Evolutionary conservation across 2,113 vertebrate genomes (phyloP).

Genomic region (Antechinus stuartii): DNA sequence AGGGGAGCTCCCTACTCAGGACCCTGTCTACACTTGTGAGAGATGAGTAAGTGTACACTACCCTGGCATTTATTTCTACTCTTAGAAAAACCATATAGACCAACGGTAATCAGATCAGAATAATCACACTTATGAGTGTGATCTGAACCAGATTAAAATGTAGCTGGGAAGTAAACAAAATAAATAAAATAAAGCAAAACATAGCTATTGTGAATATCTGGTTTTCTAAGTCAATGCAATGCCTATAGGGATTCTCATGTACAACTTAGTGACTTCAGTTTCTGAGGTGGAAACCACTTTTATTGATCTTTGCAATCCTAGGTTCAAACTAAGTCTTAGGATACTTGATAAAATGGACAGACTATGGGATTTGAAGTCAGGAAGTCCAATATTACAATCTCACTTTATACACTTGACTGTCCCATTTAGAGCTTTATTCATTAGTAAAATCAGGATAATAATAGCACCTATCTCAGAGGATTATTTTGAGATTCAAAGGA

Average conservation of each 20-base stretch:
- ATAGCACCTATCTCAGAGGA: too few species aligned
- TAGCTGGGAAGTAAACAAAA: neutral
- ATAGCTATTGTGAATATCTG: neutral
- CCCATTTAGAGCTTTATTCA: too few species aligned
- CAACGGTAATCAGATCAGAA: neutral
- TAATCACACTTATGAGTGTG: neutral
- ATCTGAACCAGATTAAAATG: neutral
- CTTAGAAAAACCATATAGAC: neutral
- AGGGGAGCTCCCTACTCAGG: neutral
- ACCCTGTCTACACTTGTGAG: neutral
- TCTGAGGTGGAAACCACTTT: neutral
- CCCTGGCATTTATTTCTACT: neutral
- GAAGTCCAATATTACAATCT: too few species aligned
- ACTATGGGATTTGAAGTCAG: too few species aligned
- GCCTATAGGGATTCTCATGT: neutral
- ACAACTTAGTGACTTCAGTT: neutral
- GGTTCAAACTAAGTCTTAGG: neutral
- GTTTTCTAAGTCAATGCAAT: neutral
- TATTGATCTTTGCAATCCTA: neutral
- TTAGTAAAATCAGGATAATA: too few species aligned
- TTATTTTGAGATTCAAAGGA: too few species aligned
- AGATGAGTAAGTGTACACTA: neutral
- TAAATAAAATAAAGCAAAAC: neutral
- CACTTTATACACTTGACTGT: too few species aligned
- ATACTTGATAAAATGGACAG: neutral